Percentiles rank a stretch among this genome's conserved stretches.
phyloP scores from a whole-genome alignment of 2,888 invertebrate genomes.

The Hylaea fasciaria region DNA sequence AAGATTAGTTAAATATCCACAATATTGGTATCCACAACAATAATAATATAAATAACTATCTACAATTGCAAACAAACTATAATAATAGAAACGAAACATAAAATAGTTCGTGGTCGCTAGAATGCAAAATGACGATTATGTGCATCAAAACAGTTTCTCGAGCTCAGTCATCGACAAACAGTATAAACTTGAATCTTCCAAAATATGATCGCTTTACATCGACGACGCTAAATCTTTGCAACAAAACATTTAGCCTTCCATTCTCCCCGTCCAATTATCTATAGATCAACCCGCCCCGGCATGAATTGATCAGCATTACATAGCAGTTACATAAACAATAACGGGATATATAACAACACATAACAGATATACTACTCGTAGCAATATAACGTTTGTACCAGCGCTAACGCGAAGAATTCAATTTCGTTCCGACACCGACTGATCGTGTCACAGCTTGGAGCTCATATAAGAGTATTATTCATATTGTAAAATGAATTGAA shows the following conservation, averaged over 20 bases:
- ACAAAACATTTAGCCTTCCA: conserved; percentile 21
- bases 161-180: too few species aligned
- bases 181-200: too few species aligned
- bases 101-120: too few species aligned
- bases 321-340: background rate
- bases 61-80: too few species aligned
- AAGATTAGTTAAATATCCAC: too few species aligned
- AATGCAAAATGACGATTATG: too few species aligned
- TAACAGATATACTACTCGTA: too few species aligned
- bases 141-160: too few species aligned
- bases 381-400: conserved; percentile 2
- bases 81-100: too few species aligned
- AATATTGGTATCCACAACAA: too few species aligned
- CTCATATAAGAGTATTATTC: conserved; percentile 11
- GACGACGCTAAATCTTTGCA: conserved; percentile 4
- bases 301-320: conserved; percentile 23
- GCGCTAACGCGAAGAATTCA: conserved; percentile 28
- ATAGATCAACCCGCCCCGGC: conserved; percentile 24
- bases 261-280: conserved; percentile 24
- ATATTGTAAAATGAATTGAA: conserved; percentile 6
- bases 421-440: conserved; percentile 35
- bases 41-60: too few species aligned
- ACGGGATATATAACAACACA: background rate
- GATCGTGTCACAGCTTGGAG: conserved; percentile 24
- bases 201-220: too few species aligned